Percentiles rank a stretch among this genome's conserved stretches.
Conservation (phyloP, 64 coral and sea anemone species). For the Trachythela sp. region DNA sequence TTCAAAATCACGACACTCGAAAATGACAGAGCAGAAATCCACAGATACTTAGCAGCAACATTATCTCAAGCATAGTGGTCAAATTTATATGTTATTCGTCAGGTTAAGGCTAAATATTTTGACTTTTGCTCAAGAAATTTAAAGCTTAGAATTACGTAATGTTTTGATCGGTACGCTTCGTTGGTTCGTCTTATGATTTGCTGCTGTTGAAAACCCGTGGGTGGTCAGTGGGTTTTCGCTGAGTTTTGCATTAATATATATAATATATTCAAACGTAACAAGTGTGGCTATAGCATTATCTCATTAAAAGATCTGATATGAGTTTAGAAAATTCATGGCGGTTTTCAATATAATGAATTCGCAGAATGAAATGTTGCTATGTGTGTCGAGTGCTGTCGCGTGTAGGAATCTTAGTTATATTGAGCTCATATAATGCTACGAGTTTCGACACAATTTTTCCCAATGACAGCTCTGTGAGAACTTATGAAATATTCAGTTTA, state of each 20-base stretch:
- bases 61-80: background rate
- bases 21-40: background rate
- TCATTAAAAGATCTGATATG: background rate
- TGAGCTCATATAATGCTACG: no score
- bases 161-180: background rate
- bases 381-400: background rate
- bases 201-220: background rate
- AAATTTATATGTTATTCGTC: background rate
- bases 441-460: no score
- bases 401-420: no score
- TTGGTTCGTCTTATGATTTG: background rate
- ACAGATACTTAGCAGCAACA: background rate
- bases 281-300: background rate
- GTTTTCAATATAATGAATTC: background rate
- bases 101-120: background rate
- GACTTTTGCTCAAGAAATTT: background rate
- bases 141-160: constrained; percentile 14
- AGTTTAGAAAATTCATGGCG: background rate
- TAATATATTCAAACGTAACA: background rate
- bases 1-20: background rate
- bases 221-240: background rate
- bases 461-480: no score
- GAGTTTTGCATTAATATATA: background rate
- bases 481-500: no score
- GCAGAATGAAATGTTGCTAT: background rate